Evolutionary conservation across 1,140 invertebrate genomes (phyloP).

Genomic region (Scaptomyza graminum): DNA sequence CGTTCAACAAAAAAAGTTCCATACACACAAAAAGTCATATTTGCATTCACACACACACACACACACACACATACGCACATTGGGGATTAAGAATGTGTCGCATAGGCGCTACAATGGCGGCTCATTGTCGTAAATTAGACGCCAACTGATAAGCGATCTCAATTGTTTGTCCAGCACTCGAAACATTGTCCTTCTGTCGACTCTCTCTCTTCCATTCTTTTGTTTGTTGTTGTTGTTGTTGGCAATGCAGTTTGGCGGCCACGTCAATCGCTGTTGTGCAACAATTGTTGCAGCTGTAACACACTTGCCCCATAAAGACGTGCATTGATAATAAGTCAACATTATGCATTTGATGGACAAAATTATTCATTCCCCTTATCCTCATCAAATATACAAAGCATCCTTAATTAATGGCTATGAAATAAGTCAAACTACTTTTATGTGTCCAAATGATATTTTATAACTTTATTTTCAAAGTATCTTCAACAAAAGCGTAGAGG

Average conservation of each 20-base stretch:
- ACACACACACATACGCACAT: constrained; percentile 13
- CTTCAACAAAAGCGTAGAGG: too few species aligned
- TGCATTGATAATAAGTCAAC: constrained; percentile 32
- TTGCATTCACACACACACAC: constrained; percentile 8
- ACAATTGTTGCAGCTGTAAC: constrained; percentile 43
- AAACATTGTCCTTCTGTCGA: constrained; percentile 25
- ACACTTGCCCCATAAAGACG: constrained; percentile 13
- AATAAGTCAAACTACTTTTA: too few species aligned
- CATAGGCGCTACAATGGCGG: constrained; percentile 64
- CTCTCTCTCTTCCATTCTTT: neutral
- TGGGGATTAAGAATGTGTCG: constrained; percentile 57
- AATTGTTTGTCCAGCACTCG: constrained; percentile 71
- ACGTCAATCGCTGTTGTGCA: constrained; percentile 31
- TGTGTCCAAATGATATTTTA: too few species aligned
- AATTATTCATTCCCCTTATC: too few species aligned
- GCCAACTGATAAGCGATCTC: constrained; percentile 82
- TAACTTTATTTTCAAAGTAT: too few species aligned
- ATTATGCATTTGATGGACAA: constrained; percentile 30
- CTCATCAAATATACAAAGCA: too few species aligned
- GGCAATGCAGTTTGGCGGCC: constrained; percentile 6
- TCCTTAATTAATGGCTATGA: too few species aligned
- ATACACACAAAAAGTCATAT: constrained; percentile 27
- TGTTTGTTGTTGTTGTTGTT: constrained; percentile 12
- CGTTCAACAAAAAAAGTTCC: too few species aligned
- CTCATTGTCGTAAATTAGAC: constrained; percentile 83